phyloP scores from a whole-genome alignment of 2,888 invertebrate genomes.

The Harpalus rufipes region DNA sequence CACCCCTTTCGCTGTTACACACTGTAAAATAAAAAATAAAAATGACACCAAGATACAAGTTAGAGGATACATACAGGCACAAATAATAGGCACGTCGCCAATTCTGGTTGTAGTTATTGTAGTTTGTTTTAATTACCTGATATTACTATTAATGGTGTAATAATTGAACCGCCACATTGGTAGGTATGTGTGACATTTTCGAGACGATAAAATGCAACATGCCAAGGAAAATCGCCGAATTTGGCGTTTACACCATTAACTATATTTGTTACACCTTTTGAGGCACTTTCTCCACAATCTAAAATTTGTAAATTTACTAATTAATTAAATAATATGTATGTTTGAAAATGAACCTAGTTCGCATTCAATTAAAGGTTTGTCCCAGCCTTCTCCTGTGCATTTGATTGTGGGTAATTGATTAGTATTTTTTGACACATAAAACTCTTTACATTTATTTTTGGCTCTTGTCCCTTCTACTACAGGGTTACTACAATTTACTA shows the following conservation, averaged over 20 bases:
- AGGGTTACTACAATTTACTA: slow-evolving; percentile 49
- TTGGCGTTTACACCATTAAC: neutral
- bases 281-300: neutral
- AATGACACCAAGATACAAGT: too few species aligned
- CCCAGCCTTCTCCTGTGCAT: slow-evolving; percentile 60
- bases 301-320: neutral
- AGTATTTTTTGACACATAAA: neutral
- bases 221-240: neutral
- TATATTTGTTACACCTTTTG: neutral
- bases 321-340: neutral
- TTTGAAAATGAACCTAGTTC: slow-evolving; percentile 48
- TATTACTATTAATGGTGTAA: neutral
- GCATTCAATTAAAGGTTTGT: slow-evolving; percentile 53
- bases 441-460: slow-evolving; percentile 61
- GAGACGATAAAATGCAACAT: neutral
- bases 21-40: too few species aligned
- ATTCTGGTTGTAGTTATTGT: too few species aligned
- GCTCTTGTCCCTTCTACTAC: slow-evolving; percentile 61
- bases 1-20: too few species aligned
- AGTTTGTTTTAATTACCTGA: neutral
- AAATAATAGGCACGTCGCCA: too few species aligned
- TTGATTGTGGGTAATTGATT: slow-evolving; percentile 2
- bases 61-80: too few species aligned
- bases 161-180: neutral
- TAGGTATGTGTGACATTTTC: neutral